Percentiles rank a stretch among this genome's conserved stretches.
Conservation (phyloP, 2,888 invertebrate species). For the Yponomeuta cagnagella region DNA sequence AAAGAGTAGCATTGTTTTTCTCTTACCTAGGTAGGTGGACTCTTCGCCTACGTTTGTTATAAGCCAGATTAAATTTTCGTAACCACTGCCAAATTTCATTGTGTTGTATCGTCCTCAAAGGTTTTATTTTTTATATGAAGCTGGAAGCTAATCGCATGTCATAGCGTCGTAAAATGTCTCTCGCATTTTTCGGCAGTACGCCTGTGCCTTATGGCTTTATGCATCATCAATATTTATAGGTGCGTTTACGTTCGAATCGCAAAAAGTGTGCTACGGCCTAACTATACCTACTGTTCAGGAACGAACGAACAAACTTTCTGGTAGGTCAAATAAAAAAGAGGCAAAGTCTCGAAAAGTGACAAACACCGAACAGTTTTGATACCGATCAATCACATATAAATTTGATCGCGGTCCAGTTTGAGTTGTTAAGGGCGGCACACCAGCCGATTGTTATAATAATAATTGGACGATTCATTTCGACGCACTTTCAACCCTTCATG, state of each 20-base stretch:
- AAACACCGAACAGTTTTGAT: too few relatives aligned
- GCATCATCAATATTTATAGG: constrained; percentile 68
- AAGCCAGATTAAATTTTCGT: neutral
- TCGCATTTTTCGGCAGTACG: constrained; percentile 62
- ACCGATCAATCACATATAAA: too few relatives aligned
- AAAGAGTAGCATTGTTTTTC: neutral
- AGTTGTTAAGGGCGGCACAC: too few relatives aligned
- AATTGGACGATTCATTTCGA: too few relatives aligned
- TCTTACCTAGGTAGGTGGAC: neutral
- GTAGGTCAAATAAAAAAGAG: neutral
- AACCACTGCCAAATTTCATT: neutral
- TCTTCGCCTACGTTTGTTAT: neutral
- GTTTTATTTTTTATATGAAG: constrained; percentile 20
- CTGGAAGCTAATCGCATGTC: constrained; percentile 61
- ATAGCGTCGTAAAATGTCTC: constrained; percentile 54
- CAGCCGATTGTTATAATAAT: too few relatives aligned
- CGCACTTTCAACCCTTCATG: too few relatives aligned
- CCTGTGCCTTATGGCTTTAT: constrained; percentile 63
- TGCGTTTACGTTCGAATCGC: constrained; percentile 59
- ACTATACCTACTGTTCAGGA: too few relatives aligned
- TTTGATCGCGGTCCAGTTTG: too few relatives aligned
- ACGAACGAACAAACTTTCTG: neutral
- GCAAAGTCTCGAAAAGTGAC: too few relatives aligned
- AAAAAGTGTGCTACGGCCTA: neutral
- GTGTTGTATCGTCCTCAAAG: neutral